Evolutionary conservation across 2,113 vertebrate species (phyloP).

Genomic region (Parotia lawesii): DNA sequence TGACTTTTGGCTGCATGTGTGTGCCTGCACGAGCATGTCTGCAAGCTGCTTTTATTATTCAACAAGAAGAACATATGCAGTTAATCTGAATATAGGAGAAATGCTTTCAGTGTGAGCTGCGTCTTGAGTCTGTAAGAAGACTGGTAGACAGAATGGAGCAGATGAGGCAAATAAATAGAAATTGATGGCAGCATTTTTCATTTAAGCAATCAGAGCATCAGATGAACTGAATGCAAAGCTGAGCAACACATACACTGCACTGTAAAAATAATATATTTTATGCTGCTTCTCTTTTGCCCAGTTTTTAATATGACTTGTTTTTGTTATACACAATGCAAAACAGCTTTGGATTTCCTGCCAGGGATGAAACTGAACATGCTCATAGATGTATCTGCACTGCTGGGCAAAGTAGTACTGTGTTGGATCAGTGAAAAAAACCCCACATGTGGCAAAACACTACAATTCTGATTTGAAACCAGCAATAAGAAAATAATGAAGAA

Average conservation of each 20-base stretch:
- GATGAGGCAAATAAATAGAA: neutral
- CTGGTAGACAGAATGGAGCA: neutral
- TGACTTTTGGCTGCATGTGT: slow-evolving; percentile 25
- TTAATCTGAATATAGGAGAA: neutral
- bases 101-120: neutral
- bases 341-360: neutral
- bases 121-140: neutral
- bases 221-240: neutral
- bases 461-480: neutral
- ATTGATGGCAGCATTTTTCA: neutral
- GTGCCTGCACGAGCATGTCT: neutral
- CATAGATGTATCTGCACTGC: neutral
- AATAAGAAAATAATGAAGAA: neutral
- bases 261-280: neutral
- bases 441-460: neutral
- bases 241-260: neutral
- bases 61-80: neutral
- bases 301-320: neutral
- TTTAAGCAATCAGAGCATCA: neutral
- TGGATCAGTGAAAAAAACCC: neutral
- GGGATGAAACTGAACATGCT: neutral
- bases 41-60: neutral
- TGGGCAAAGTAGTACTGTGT: neutral
- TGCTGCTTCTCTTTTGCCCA: neutral
- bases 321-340: neutral